Conservation (phyloP, 2,888 invertebrate species). For the Pardosa pseudoannulata region DNA sequence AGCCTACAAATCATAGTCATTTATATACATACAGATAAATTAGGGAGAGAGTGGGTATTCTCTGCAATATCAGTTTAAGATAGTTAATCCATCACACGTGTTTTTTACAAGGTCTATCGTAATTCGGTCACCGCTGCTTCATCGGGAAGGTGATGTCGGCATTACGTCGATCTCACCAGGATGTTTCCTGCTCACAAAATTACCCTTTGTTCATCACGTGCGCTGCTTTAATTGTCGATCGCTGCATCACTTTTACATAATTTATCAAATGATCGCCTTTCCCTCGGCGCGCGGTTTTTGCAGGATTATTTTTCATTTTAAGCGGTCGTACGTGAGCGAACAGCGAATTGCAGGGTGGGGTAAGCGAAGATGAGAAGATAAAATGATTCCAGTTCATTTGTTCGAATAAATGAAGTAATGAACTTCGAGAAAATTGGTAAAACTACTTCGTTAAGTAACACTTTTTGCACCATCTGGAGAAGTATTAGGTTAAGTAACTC, state of each 20-base stretch:
- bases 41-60: too few species aligned
- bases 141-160: background rate
- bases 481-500: too few species aligned
- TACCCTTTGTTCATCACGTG: conserved; percentile 11
- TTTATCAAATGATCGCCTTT: conserved; percentile 1
- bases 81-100: too few species aligned
- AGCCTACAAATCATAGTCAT: too few species aligned
- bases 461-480: background rate
- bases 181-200: conserved; percentile 9
- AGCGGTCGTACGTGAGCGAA: background rate
- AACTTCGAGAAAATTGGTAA: background rate
- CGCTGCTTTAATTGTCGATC: background rate
- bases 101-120: too few species aligned
- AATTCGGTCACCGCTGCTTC: background rate
- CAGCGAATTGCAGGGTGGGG: background rate
- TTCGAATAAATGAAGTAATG: background rate
- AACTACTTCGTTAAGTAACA: background rate
- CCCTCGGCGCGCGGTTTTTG: background rate
- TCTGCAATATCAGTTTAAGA: too few species aligned
- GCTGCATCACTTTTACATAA: conserved; percentile 14
- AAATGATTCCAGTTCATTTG: background rate
- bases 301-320: conserved; percentile 5
- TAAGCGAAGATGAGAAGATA: background rate
- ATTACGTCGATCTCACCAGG: background rate
- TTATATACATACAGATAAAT: too few species aligned